A percentile compares a stretch with the other conserved stretches of the same genome.
Evolutionary conservation across 2,113 vertebrate genomes (phyloP).

Genomic region (Heteronetta atricapilla): DNA sequence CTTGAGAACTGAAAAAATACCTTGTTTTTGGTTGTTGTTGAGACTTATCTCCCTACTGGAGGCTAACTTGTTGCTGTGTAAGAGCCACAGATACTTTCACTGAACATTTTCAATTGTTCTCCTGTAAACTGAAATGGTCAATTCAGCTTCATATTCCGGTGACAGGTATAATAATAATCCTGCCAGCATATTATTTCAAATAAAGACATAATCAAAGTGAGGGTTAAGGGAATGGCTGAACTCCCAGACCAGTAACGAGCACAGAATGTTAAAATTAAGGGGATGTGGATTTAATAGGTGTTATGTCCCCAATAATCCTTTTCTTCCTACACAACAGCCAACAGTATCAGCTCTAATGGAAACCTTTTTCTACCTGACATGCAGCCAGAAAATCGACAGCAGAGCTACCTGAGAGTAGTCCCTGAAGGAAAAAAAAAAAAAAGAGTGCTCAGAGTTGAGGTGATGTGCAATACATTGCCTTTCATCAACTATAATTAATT

Average conservation of each 20-base stretch:
- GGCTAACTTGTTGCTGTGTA: conserved; percentile 12
- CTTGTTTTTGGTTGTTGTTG: neutral
- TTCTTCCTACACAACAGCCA: neutral
- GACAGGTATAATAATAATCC: neutral
- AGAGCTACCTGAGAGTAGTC: neutral
- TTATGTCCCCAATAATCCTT: neutral
- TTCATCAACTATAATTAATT: conserved; percentile 60
- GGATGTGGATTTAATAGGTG: neutral
- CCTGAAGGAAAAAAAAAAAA: conserved; percentile 7
- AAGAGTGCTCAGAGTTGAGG: neutral
- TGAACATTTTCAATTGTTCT: rapidly evolving
- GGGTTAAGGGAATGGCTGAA: neutral
- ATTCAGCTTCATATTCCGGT: neutral
- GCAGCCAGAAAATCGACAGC: neutral
- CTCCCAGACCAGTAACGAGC: neutral
- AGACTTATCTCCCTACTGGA: neutral
- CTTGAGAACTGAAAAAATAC: neutral
- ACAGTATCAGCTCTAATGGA: neutral
- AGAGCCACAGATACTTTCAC: neutral
- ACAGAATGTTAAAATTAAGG: neutral
- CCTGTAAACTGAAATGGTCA: neutral
- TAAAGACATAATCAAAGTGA: neutral
- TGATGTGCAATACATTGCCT: conserved; percentile 29
- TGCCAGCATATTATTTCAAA: neutral
- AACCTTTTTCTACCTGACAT: neutral